phyloP scores from a whole-genome alignment of 2,888 invertebrate genomes.

The Sialis lutaria region DNA sequence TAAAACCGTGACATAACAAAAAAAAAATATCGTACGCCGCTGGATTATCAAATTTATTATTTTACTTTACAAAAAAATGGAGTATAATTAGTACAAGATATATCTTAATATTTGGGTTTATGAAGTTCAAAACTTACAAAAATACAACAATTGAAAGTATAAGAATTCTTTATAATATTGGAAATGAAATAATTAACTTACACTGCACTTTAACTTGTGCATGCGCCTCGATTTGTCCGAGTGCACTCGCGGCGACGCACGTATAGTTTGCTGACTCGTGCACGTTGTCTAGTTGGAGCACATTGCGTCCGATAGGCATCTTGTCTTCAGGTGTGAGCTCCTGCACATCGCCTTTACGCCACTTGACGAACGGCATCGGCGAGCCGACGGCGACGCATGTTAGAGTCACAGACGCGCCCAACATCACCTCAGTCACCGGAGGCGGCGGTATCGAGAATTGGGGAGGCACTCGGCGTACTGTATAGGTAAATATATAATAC shows the following conservation, averaged over 20 bases:
- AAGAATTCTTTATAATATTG: background rate
- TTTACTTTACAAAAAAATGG: no score
- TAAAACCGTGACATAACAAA: no score
- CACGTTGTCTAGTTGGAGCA: constrained; percentile 70
- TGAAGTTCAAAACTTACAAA: no score
- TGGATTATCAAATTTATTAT: no score
- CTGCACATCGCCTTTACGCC: constrained; percentile 66
- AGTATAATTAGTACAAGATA: no score
- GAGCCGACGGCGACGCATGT: constrained; percentile 96
- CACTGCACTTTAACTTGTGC: constrained; percentile 92
- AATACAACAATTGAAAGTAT: no score
- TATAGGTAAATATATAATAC: no score
- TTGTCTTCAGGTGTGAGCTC: constrained; percentile 83
- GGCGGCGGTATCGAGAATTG: constrained; percentile 89
- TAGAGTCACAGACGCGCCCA: constrained; percentile 78
- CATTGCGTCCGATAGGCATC: constrained; percentile 70
- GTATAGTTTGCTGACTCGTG: constrained; percentile 92
- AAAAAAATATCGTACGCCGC: no score
- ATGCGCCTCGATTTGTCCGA: constrained; percentile 78
- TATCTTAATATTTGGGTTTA: no score
- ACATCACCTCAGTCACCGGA: constrained; percentile 70
- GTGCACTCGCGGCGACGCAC: constrained; percentile 85
- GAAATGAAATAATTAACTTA: constrained; percentile 29
- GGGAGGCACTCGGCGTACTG: constrained; percentile 88
- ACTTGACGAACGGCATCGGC: constrained; percentile 94